Percentiles rank a stretch among this genome's conserved stretches.
These are phyloP conservation scores for Corythaixoides concolor DNA, from an alignment of 2,113 vertebrate genomes.

Conservation along the genomic window DNA sequence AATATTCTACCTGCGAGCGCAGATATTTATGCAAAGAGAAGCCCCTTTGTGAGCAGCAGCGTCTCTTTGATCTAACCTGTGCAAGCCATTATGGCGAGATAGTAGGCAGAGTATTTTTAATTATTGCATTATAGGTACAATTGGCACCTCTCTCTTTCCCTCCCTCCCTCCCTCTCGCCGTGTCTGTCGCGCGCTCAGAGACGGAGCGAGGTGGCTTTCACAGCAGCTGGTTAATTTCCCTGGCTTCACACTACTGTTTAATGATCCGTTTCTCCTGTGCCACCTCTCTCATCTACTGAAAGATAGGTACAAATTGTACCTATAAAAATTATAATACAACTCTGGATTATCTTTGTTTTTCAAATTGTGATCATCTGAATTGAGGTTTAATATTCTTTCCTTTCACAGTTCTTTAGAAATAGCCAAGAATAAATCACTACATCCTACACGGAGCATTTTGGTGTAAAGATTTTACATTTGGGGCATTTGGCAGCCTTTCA, in stretches of 20 bases:
- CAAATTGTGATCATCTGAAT: conserved; percentile 67
- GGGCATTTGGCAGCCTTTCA: conserved; percentile 68
- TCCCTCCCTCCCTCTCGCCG: conserved; percentile 47
- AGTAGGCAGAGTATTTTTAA: conserved; percentile 67
- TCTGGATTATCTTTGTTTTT: conserved; percentile 78
- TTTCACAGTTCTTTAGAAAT: conserved; percentile 39
- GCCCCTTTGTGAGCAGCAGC: conserved; percentile 34
- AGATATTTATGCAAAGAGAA: conserved; percentile 16
- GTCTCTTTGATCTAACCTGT: conserved; percentile 50
- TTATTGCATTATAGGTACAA: conserved; percentile 64
- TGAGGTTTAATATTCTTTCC: conserved; percentile 61
- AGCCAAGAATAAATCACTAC: conserved; percentile 24
- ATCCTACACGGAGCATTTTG: conserved; percentile 16
- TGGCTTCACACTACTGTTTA: conserved; percentile 85
- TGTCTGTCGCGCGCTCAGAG: conserved; percentile 59
- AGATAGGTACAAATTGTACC: conserved; percentile 85
- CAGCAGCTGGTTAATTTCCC: conserved; percentile 87
- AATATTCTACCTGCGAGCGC: neutral
- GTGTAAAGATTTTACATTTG: conserved; percentile 56
- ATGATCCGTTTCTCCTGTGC: conserved; percentile 84
- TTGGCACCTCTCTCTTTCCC: conserved; percentile 63
- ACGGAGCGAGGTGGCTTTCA: conserved; percentile 80
- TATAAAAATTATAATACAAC: conserved; percentile 83
- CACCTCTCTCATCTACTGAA: conserved; percentile 86
- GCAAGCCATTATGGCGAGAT: conserved; percentile 37